Conservation (phyloP, 2,888 invertebrate species). For the Dilophus febrilis region DNA sequence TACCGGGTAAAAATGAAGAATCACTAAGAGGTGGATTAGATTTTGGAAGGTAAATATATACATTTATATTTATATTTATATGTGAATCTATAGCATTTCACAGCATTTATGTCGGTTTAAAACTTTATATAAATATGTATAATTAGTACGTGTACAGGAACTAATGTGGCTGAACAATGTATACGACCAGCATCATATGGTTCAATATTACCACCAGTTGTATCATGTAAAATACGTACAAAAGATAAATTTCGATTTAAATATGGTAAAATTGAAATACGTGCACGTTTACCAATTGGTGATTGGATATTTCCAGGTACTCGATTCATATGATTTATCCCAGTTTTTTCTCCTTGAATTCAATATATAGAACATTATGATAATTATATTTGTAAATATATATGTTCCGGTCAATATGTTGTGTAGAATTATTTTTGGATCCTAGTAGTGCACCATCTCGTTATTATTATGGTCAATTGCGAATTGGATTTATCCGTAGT, state of each 20-base stretch:
- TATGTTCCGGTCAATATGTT: too few relatives aligned
- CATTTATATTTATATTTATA: too few relatives aligned
- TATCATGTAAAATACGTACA: constrained; percentile 44
- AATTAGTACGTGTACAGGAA: constrained; percentile 5
- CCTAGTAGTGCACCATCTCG: constrained; percentile 42
- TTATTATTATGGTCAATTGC: constrained; percentile 48
- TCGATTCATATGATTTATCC: too few relatives aligned
- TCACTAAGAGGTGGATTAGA: not conserved
- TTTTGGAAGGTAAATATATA: too few relatives aligned
- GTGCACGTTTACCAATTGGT: constrained; percentile 55
- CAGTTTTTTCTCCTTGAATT: too few relatives aligned
- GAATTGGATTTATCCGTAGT: constrained; percentile 51
- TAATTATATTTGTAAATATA: too few relatives aligned
- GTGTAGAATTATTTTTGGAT: constrained; percentile 44
- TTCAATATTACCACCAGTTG: constrained; percentile 51
- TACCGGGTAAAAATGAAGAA: constrained; percentile 7
- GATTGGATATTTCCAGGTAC: constrained; percentile 67
- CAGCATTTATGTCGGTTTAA: not conserved
- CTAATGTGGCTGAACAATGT: too few relatives aligned
- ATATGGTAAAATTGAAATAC: constrained; percentile 49
- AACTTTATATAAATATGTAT: too few relatives aligned
- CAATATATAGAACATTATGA: too few relatives aligned
- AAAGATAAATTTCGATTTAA: constrained; percentile 45
- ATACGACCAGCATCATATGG: too few relatives aligned
- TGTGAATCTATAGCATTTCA: not conserved